Conservation (phyloP, 2,888 invertebrate species). For the Gandaritis pyraliata region DNA sequence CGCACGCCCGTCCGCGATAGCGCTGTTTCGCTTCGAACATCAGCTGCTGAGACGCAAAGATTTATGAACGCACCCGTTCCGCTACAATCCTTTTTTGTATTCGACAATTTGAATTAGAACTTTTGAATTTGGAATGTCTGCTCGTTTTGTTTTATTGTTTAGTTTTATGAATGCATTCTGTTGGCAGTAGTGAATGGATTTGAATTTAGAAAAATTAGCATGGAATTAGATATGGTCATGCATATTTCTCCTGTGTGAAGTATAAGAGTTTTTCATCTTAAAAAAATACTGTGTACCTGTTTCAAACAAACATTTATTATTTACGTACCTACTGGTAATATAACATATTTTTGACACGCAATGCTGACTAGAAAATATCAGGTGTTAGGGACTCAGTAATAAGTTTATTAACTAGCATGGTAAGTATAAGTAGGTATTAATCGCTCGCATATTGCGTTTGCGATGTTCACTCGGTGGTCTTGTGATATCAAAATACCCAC, state of each 20-base stretch:
- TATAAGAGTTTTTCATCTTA: no score
- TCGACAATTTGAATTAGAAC: conserved; percentile 61
- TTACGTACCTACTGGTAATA: neutral
- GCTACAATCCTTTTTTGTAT: conserved; percentile 61
- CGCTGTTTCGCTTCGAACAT: conserved; percentile 72
- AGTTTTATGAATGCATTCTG: neutral
- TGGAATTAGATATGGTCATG: no score
- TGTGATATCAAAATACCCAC: conserved; percentile 40
- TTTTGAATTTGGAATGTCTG: conserved; percentile 62
- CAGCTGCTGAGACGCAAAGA: conserved; percentile 80
- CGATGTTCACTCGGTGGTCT: conserved; percentile 30
- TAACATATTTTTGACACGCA: conserved; percentile 14
- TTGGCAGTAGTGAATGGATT: neutral
- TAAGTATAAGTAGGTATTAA: conserved; percentile 1
- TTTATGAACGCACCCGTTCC: conserved; percentile 77
- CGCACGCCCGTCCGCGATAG: conserved; percentile 71
- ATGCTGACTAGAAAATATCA: conserved; percentile 1
- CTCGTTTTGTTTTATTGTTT: conserved; percentile 40
- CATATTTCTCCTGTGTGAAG: no score
- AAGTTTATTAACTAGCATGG: no score
- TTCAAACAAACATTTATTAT: neutral
- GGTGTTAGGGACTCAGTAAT: no score
- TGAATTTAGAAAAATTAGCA: neutral
- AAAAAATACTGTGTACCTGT: no score
- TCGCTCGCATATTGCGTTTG: neutral